A percentile compares a stretch with the other conserved stretches of the same genome.
phyloP scores from a whole-genome alignment of 2,888 invertebrate genomes.

The Gryllus longicercus region DNA sequence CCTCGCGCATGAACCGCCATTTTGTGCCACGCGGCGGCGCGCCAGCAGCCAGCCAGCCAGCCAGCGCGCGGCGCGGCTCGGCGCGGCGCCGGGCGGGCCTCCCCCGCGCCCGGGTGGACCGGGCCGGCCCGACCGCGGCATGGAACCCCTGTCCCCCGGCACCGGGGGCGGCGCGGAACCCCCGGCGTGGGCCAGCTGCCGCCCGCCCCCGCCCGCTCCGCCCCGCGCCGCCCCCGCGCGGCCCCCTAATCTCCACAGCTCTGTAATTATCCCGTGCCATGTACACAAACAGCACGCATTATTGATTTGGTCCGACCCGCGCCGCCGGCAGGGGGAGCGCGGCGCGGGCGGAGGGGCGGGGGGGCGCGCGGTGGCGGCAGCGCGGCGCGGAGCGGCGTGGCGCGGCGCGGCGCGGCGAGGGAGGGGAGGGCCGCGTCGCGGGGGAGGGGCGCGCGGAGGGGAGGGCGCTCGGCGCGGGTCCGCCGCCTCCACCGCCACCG shows the following conservation, averaged over 20 bases:
- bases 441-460: neutral
- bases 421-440: neutral
- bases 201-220: neutral
- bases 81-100: neutral
- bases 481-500: neutral
- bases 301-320: neutral
- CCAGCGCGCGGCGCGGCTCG: neutral
- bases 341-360: neutral
- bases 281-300: slow-evolving; percentile 1
- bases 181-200: neutral
- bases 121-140: neutral
- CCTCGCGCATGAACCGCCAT: neutral
- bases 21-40: neutral
- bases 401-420: neutral
- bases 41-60: neutral
- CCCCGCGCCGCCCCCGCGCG: neutral
- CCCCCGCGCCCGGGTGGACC: slow-evolving; percentile 17
- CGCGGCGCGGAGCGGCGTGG: neutral
- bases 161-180: neutral
- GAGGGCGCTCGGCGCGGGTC: neutral
- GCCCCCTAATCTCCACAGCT: slow-evolving; percentile 17
- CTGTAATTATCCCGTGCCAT: slow-evolving; percentile 17
- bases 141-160: neutral
- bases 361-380: neutral
- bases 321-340: slow-evolving; percentile 17